phyloP scores from a whole-genome alignment of 2,797 vertebrate species.

The Arrhamphus sclerolepis region DNA sequence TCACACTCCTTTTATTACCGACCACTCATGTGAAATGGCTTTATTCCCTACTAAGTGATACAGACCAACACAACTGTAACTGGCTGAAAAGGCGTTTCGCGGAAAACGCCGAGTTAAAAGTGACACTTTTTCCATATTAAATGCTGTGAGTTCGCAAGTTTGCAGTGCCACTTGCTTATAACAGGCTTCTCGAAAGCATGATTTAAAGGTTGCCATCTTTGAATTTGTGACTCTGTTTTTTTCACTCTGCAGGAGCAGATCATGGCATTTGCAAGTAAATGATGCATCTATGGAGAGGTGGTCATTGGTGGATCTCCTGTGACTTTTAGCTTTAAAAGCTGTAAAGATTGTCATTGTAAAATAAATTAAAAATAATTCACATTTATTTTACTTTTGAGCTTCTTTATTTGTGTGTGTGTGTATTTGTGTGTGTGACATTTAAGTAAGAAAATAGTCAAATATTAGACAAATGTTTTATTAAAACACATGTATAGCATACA shows the following conservation, averaged over 20 bases:
- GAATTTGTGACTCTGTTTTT: constrained; percentile 52
- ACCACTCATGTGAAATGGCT: constrained; percentile 81
- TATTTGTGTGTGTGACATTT: background rate
- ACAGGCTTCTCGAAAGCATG: constrained; percentile 13
- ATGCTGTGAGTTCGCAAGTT: constrained; percentile 46
- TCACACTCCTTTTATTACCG: constrained; percentile 86
- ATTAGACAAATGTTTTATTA: constrained; percentile 66
- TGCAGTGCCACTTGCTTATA: constrained; percentile 27
- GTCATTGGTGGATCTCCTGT: constrained; percentile 22
- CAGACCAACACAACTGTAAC: constrained; percentile 69
- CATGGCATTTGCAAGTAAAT: constrained; percentile 93
- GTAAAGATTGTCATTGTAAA: constrained; percentile 60
- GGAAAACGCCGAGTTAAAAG: constrained; percentile 46
- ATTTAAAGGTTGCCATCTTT: constrained; percentile 29
- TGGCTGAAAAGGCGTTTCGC: constrained; percentile 61
- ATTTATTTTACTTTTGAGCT: constrained; percentile 71
- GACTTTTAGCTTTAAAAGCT: constrained; percentile 43
- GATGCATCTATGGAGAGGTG: constrained; percentile 50
- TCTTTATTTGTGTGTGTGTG: background rate
- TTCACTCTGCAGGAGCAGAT: constrained; percentile 90
- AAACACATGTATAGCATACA: constrained; percentile 68
- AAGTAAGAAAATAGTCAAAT: background rate
- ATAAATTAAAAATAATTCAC: constrained; percentile 61
- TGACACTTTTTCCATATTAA: constrained; percentile 64
- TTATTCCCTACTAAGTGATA: constrained; percentile 81